Evolutionary conservation across 2,797 vertebrate genomes (phyloP).

Genomic region (Gymnopithys bicolor): DNA sequence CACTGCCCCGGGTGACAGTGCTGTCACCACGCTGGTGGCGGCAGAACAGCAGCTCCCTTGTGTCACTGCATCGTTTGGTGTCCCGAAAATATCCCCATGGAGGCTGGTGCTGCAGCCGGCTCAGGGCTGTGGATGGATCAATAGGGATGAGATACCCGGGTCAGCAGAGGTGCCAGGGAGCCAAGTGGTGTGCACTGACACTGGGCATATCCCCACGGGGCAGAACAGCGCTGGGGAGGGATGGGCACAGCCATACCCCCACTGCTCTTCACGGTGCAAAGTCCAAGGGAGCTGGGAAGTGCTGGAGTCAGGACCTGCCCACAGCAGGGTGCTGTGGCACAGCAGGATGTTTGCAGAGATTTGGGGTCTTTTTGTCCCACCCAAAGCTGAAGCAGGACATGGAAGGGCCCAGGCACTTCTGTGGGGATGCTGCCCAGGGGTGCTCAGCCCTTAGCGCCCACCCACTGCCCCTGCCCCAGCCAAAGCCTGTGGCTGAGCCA

Average conservation of each 20-base stretch:
- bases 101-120: accelerated
- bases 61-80: accelerated
- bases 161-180: not conserved
- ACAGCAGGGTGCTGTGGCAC: accelerated
- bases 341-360: not conserved
- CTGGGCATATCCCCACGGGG: not conserved
- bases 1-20: accelerated
- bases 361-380: not conserved
- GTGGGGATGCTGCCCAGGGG: accelerated
- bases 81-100: not conserved
- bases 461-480: not conserved
- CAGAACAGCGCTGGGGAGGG: not conserved
- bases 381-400: accelerated
- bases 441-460: not conserved
- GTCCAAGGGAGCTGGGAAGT: not conserved
- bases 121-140: accelerated
- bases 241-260: not conserved
- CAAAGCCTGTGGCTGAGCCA: not conserved
- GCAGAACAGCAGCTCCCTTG: not conserved
- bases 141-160: accelerated
- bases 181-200: accelerated
- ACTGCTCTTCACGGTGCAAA: accelerated
- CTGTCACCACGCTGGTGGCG: accelerated
- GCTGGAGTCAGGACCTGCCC: accelerated
- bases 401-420: not conserved